Evolutionary conservation across 2,888 invertebrate species (phyloP).

Genomic region (Heliconius sara): DNA sequence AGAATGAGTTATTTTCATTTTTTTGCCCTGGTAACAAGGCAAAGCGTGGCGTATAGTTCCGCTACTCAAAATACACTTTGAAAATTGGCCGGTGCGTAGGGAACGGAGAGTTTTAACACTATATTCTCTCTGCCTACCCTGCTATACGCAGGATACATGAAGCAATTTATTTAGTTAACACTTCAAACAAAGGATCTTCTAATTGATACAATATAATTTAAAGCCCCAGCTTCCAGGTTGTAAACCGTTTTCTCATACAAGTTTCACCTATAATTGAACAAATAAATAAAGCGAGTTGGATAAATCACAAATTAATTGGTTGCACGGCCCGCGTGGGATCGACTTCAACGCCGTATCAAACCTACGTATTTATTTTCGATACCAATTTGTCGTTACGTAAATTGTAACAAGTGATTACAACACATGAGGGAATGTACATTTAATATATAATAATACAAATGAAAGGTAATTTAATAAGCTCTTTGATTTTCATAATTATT

Average conservation of each 20-base stretch:
- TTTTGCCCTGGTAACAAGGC: background rate
- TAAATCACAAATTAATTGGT: constrained; percentile 54
- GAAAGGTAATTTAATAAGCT: background rate
- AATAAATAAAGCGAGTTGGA: constrained; percentile 34
- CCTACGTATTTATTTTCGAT: constrained; percentile 37
- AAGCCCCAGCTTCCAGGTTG: background rate
- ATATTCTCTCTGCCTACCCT: background rate
- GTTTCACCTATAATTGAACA: constrained; percentile 35
- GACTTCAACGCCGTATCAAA: constrained; percentile 32
- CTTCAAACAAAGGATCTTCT: background rate
- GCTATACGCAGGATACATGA: background rate
- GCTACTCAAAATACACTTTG: too few relatives aligned
- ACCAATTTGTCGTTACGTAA: constrained; percentile 36
- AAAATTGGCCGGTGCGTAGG: background rate
- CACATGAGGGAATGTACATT: background rate
- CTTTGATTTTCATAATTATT: too few relatives aligned
- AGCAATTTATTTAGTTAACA: background rate
- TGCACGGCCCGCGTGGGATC: constrained; percentile 45
- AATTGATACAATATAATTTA: constrained; percentile 10
- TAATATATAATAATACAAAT: background rate
- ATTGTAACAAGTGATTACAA: constrained; percentile 27
- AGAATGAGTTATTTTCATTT: background rate
- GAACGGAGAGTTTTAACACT: background rate
- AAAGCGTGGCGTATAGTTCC: background rate
- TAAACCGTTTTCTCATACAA: constrained; percentile 33